Evolutionary conservation across 2,888 invertebrate genomes (phyloP).

Genomic region (Parasteatoda lunata): DNA sequence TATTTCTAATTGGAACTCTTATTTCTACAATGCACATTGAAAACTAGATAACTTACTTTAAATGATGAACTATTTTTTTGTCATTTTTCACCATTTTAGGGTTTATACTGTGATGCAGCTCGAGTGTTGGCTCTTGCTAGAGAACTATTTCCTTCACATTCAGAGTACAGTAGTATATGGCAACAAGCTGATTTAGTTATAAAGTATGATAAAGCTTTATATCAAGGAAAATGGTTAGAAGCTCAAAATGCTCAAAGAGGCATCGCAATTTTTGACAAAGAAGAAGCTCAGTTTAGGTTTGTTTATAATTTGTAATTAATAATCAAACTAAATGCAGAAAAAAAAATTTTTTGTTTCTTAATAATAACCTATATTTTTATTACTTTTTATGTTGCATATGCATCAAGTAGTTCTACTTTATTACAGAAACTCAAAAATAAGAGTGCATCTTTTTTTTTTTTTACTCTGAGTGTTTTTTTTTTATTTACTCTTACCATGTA

Average conservation of each 20-base stretch:
- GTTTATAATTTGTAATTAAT: no score
- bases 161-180: slow-evolving; percentile 80
- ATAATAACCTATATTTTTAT: no score
- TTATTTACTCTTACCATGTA: no score
- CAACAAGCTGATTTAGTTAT: slow-evolving; percentile 77
- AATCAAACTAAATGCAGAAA: not conserved
- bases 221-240: slow-evolving; percentile 81
- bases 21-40: no score
- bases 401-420: no score
- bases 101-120: slow-evolving; percentile 79
- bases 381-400: no score
- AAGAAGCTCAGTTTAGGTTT: slow-evolving; percentile 62
- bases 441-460: no score
- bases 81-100: slow-evolving; percentile 72
- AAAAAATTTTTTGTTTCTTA: not conserved
- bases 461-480: no score
- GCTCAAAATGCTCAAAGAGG: slow-evolving; percentile 82
- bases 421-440: no score
- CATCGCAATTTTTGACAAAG: slow-evolving; percentile 77
- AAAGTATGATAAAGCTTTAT: slow-evolving; percentile 72
- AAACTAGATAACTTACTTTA: no score
- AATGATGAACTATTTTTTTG: no score
- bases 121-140: slow-evolving; percentile 80
- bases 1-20: no score
- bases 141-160: slow-evolving; percentile 79